Conservation (phyloP, 2,113 vertebrate species). For the Vulpes vulpes region DNA sequence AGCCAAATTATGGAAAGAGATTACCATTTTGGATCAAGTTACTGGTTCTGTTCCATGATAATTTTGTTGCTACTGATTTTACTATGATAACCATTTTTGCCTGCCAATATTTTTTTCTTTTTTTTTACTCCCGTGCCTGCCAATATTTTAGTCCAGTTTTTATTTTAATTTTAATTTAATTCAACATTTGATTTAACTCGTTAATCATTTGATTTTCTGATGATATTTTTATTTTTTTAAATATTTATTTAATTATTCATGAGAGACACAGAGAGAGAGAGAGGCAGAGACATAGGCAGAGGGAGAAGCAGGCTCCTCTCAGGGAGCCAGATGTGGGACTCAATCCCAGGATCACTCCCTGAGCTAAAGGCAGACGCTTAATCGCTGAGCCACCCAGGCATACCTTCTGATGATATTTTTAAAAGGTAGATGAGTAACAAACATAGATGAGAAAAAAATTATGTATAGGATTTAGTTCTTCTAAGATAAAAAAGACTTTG, state of each 20-base stretch:
- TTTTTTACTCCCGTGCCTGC: not conserved
- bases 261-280: too few species aligned
- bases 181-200: not conserved
- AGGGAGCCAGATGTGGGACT: too few species aligned
- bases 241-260: too few species aligned
- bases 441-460: not conserved
- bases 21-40: not conserved
- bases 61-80: not conserved
- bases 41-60: not conserved
- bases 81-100: not conserved
- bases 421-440: not conserved
- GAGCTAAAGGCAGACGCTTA: too few species aligned
- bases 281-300: too few species aligned
- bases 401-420: not conserved
- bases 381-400: too few species aligned
- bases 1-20: not conserved
- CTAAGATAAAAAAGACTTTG: conserved; percentile 16
- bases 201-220: not conserved
- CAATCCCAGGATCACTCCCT: too few species aligned
- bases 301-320: too few species aligned
- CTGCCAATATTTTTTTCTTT: not conserved
- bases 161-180: not conserved
- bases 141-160: not conserved
- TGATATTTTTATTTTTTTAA: not conserved
- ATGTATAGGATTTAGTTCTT: not conserved